Conservation (phyloP, 1,140 invertebrate species). For the Lepidurus arcticus region DNA sequence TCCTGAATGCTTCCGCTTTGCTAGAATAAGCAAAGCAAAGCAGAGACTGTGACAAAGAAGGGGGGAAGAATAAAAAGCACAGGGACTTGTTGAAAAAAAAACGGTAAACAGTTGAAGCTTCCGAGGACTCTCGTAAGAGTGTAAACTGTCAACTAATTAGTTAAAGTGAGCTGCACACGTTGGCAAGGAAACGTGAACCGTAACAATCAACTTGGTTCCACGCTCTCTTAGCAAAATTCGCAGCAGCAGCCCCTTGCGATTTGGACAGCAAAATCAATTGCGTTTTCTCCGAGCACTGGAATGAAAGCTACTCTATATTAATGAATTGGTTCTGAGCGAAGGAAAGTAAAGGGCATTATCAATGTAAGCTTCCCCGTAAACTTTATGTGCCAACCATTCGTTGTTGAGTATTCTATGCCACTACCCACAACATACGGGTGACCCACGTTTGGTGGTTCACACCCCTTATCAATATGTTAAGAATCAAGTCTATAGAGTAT, state of each 20-base stretch:
- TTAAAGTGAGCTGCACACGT: not conserved
- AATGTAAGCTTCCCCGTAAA: not conserved
- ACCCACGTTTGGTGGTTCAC: not conserved
- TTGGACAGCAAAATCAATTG: too few relatives aligned
- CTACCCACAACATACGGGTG: not conserved
- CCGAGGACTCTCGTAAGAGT: not conserved
- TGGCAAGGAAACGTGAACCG: not conserved
- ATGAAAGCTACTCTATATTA: not conserved
- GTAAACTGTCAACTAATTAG: conserved; percentile 8
- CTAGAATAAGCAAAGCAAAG: not conserved
- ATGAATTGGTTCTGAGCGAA: conserved; percentile 3
- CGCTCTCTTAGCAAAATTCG: not conserved
- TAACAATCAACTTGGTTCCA: not conserved
- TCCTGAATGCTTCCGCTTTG: not conserved
- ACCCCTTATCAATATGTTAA: conserved; percentile 19
- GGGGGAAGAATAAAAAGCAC: not conserved
- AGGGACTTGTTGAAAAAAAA: not conserved
- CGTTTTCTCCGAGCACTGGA: not conserved
- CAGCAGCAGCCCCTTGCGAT: too few relatives aligned
- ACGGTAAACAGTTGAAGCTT: not conserved
- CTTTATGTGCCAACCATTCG: not conserved
- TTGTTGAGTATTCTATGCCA: not conserved
- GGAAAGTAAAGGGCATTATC: not conserved
- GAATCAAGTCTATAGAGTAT: not conserved
- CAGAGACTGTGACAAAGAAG: not conserved